These are phyloP conservation scores for Notoglanidium macrostoma DNA, from an alignment of 2,797 vertebrate genomes.

Conservation along the genomic window DNA sequence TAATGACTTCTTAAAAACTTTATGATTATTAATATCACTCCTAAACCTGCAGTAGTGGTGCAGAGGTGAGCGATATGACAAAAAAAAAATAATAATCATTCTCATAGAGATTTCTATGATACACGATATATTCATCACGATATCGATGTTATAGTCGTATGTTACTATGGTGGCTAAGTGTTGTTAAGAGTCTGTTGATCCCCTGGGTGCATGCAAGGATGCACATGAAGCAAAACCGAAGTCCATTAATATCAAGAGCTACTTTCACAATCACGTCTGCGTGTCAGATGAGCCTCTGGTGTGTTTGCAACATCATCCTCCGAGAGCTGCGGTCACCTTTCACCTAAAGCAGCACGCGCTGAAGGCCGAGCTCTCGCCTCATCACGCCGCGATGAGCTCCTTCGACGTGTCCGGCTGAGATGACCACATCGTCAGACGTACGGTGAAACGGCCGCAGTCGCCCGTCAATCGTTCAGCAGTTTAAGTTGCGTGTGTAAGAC, in stretches of 20 bases:
- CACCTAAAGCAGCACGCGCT: background rate
- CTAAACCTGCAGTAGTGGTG: background rate
- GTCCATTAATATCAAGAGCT: background rate
- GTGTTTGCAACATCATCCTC: constrained; percentile 3
- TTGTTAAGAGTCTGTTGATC: background rate
- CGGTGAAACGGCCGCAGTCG: too few species aligned
- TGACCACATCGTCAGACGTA: too few species aligned
- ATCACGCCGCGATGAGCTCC: background rate
- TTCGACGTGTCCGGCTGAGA: background rate
- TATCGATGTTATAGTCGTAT: background rate
- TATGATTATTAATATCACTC: background rate
- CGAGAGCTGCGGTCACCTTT: background rate
- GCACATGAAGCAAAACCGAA: background rate
- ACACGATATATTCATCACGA: background rate
- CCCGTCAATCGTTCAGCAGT: background rate
- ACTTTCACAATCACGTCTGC: constrained; percentile 4
- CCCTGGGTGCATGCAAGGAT: background rate
- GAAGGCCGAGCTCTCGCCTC: background rate
- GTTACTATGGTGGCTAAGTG: background rate
- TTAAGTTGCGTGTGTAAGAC: background rate
- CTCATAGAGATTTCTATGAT: background rate
- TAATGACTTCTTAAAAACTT: too few species aligned
- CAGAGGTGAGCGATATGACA: background rate
- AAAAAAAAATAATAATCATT: background rate
- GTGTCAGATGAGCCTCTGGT: background rate